Percentiles rank a stretch among this genome's conserved stretches.
phyloP scores from a whole-genome alignment of 2,113 vertebrate species.

The Oryzias woworae region DNA sequence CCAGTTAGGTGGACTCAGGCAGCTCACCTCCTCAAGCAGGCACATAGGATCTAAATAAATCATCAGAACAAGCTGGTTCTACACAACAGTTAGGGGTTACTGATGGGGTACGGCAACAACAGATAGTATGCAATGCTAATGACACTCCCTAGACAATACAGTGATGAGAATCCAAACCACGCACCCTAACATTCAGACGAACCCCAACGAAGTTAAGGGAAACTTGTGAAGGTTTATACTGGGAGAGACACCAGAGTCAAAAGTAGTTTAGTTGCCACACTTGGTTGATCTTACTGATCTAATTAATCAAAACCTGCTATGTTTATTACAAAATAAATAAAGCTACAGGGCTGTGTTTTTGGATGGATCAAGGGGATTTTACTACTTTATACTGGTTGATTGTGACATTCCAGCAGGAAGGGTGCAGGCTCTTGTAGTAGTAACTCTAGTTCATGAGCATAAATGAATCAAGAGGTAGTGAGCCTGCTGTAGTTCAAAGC shows the following conservation, averaged over 20 bases:
- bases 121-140: conserved; percentile 26
- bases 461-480: conserved; percentile 62
- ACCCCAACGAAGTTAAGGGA: conserved; percentile 58
- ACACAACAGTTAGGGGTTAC: conserved; percentile 15
- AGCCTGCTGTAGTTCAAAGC: conserved; percentile 44
- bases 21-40: neutral
- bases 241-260: conserved; percentile 51
- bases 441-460: conserved; percentile 39
- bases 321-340: neutral
- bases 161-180: conserved; percentile 52
- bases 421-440: conserved; percentile 36
- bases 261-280: conserved; percentile 34
- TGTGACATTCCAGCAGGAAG: conserved; percentile 54
- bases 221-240: conserved; percentile 60
- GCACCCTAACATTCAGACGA: conserved; percentile 26
- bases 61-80: conserved; percentile 28
- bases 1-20: conserved; percentile 26
- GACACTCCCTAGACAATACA: conserved; percentile 36
- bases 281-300: conserved; percentile 29
- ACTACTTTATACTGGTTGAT: conserved; percentile 60
- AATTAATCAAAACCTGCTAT: conserved; percentile 29
- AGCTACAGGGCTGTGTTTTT: too few relatives aligned
- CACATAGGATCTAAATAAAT: conserved; percentile 18
- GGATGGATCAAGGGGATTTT: conserved; percentile 22
- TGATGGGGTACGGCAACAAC: conserved; percentile 9